Evolutionary conservation across 2,113 vertebrate species (phyloP).

Genomic region (Laterallus jamaicensis): DNA sequence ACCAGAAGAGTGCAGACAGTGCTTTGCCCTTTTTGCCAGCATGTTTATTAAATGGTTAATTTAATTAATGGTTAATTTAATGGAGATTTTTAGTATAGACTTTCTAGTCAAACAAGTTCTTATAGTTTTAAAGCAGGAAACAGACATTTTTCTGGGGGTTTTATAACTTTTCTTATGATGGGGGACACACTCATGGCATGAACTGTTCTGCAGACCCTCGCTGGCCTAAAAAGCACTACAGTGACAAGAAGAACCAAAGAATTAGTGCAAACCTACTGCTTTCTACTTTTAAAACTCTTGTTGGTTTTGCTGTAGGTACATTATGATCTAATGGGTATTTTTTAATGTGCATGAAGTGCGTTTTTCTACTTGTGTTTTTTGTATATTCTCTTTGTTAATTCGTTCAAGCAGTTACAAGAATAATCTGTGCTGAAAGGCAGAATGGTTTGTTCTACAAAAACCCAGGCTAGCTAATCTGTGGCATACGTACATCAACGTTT

Average conservation of each 20-base stretch:
- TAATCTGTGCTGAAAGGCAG: neutral
- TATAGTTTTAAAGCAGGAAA: constrained; percentile 7
- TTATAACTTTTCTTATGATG: neutral
- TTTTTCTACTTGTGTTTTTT: neutral
- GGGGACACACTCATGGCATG: neutral
- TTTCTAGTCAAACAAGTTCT: constrained; percentile 23
- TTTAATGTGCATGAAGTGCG: neutral
- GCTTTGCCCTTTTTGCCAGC: constrained; percentile 49
- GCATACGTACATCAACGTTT: neutral
- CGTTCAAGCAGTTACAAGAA: neutral
- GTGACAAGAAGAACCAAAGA: neutral
- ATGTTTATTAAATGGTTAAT: constrained; percentile 37
- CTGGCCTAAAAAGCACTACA: neutral
- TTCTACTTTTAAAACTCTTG: neutral
- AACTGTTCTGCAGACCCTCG: neutral
- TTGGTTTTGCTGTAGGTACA: neutral
- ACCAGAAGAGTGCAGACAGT: constrained; percentile 38
- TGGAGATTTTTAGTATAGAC: constrained; percentile 15
- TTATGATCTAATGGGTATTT: neutral
- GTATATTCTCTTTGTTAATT: neutral
- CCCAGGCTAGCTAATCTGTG: neutral
- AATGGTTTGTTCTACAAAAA: neutral
- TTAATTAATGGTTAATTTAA: too few relatives aligned
- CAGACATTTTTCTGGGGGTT: neutral
- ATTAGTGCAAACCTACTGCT: neutral